Base-by-base conservation (phyloP, 2,797 vertebrate species). In the Muraenolepis orangiensis region DNA sequence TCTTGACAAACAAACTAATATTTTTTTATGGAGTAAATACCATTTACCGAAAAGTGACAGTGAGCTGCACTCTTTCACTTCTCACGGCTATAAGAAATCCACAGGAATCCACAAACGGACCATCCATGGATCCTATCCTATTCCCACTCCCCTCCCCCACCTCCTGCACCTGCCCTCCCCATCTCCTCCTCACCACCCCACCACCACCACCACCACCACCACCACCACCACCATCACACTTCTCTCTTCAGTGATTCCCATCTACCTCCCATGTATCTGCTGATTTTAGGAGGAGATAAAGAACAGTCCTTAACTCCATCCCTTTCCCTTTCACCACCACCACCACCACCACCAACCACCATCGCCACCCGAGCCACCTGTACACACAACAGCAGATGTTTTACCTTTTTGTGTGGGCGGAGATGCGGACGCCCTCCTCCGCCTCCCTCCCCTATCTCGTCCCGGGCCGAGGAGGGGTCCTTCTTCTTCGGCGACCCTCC, bases 331-430 rank as follows among this genome's bases (percentile, higher is more conserved):
- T 16, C 11, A 4, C 40, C 38, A 12, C 38, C 42, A 20, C 14
- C 42, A 46, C 42, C 42, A 46, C 42, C 18, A 20, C 4, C 16
- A 46, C 42, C 16, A n/a, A 4, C 42, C 42, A 18, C 16, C 42
- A 51, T n/a, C 18, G 13, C 6, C 42, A 42, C 57, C 57, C n/a
- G n/a, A 61, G 18, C 61, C 23, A 28, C n/a, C n/a, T 23, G 26
- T 4, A 28, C 12, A 66, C 38, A 57, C 12, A 23, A 36, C 46
- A 71, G 8, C 61, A 28, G 34, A 31, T 14, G 75, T 51, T 88
- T 69, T 86, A 94, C 93, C 93, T 92, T 93, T 81, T 81, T 92
- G 80, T 73, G 77, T 0, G n/a, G 80, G 67, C 10, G 76, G 13
- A 76, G 72, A n/a, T 69, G 75, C 5, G 82, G 86, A 70, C 28